phyloP scores from a whole-genome alignment of 2,113 vertebrate species.

The Oreamnos americanus region DNA sequence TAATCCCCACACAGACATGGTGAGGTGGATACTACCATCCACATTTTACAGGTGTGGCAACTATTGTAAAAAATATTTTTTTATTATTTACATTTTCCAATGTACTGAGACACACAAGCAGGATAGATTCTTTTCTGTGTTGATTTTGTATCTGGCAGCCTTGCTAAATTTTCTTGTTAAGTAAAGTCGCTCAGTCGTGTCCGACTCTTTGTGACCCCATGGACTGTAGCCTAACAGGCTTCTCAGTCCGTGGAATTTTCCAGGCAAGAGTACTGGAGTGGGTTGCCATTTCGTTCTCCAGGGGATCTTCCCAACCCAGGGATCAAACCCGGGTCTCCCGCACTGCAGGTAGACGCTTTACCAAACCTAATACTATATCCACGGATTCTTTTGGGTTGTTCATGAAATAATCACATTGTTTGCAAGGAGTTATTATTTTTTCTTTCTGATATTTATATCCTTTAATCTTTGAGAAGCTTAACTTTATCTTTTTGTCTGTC shows the following conservation, averaged over 20 bases:
- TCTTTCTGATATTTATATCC: neutral
- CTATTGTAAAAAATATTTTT: neutral
- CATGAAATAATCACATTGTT: neutral
- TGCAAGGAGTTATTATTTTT: neutral
- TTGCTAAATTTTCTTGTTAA: neutral
- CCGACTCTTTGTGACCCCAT: too few relatives aligned
- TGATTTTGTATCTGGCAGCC: neutral
- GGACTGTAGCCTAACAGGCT: too few relatives aligned
- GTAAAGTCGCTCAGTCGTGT: too few relatives aligned
- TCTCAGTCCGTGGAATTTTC: too few relatives aligned
- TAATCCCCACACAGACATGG: rapidly evolving
- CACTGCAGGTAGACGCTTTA: too few relatives aligned
- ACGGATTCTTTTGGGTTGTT: neutral
- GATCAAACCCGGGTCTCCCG: too few relatives aligned
- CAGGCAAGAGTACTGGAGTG: too few relatives aligned
- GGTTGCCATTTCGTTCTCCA: too few relatives aligned
- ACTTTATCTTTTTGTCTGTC: neutral
- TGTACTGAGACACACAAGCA: neutral
- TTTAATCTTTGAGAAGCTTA: neutral
- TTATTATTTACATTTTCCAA: neutral
- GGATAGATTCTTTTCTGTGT: neutral
- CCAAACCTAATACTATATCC: neutral
- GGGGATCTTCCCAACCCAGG: too few relatives aligned
- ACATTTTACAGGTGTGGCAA: neutral
- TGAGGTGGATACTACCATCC: rapidly evolving